These are phyloP conservation scores for Daphoenositta chrysoptera DNA, from an alignment of 2,113 vertebrate species.

Conservation along the genomic window DNA sequence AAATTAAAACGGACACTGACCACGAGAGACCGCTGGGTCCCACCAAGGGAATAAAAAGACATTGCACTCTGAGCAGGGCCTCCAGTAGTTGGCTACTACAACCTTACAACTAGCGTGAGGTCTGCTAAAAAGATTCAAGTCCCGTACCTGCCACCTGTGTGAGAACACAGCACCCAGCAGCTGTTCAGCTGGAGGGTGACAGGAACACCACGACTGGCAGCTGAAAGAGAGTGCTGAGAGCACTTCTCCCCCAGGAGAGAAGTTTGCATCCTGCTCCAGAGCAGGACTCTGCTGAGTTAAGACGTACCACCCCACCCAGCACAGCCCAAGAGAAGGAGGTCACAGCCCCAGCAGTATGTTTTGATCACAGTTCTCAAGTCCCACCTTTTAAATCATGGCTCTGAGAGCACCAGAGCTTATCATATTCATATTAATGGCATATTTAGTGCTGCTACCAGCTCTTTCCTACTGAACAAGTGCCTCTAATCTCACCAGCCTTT, in stretches of 20 bases:
- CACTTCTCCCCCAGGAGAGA: neutral
- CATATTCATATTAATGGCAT: conserved; percentile 11
- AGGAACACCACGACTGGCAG: neutral
- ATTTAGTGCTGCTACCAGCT: conserved; percentile 2
- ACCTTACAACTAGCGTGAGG: neutral
- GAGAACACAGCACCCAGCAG: neutral
- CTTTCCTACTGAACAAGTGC: neutral
- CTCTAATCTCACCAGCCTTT: neutral
- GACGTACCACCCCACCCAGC: neutral
- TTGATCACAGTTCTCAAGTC: neutral
- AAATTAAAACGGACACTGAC: neutral
- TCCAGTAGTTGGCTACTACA: neutral
- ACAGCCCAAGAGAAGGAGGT: neutral
- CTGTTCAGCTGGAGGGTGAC: neutral
- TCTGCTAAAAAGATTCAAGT: neutral
- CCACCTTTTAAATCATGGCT: neutral
- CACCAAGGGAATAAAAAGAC: neutral
- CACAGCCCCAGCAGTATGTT: neutral
- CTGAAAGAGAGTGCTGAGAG: neutral
- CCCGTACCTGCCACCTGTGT: neutral
- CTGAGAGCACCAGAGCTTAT: neutral
- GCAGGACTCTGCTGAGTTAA: neutral
- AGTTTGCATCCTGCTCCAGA: neutral
- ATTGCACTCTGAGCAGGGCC: neutral
- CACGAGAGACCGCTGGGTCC: neutral